These are phyloP conservation scores for Physella acuta DNA, from an alignment of 1,140 invertebrate genomes.

Conservation along the genomic window DNA sequence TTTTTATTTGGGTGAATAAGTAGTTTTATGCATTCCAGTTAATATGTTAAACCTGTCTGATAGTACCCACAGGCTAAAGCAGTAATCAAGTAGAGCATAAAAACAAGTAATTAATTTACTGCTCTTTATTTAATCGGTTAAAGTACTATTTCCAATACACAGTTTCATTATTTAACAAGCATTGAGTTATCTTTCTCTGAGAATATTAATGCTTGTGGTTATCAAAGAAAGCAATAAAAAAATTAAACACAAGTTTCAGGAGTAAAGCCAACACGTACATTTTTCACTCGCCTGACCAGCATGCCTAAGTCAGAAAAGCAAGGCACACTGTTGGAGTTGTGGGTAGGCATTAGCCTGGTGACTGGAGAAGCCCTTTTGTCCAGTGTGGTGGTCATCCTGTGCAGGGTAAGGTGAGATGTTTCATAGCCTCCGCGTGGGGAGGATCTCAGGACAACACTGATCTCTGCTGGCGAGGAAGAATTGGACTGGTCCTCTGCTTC, in stretches of 20 bases:
- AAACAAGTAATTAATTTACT: no score
- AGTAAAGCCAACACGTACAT: conserved; percentile 40
- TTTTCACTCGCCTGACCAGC: conserved; percentile 40
- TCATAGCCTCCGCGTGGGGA: conserved; percentile 6
- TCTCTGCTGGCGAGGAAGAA: conserved; percentile 21
- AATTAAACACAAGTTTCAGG: conserved; percentile 45
- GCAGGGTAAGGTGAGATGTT: conserved; percentile 17
- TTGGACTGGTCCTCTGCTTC: conserved; percentile 26
- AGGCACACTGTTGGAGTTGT: conserved; percentile 26
- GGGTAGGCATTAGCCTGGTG: conserved; percentile 12
- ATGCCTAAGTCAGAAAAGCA: conserved; percentile 41
- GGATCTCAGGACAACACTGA: conserved; percentile 12
- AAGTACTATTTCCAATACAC: no score
- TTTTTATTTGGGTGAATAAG: no score
- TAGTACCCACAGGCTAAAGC: no score
- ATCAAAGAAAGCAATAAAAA: no score
- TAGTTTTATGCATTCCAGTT: no score
- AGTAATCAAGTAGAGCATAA: no score
- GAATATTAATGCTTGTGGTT: no score
- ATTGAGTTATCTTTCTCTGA: no score
- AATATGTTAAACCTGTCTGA: no score
- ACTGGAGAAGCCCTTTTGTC: conserved; percentile 7
- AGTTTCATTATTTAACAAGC: no score
- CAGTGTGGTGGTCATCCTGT: conserved; percentile 16
- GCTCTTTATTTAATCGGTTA: no score